Percentiles rank a stretch among this genome's conserved stretches.
Evolutionary conservation across 2,797 vertebrate species (phyloP).

Genomic region (Danio tinwini): DNA sequence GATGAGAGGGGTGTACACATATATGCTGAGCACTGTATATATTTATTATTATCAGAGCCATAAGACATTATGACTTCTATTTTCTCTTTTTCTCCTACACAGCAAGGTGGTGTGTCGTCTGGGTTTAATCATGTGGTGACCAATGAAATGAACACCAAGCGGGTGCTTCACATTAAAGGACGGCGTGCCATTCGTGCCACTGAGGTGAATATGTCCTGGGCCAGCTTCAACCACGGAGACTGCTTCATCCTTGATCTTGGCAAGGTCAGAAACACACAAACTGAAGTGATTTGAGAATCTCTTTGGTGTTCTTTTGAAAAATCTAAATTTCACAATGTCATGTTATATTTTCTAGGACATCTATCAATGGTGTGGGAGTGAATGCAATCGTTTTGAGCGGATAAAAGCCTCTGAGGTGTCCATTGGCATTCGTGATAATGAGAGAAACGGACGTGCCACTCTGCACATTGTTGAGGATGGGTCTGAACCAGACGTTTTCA

Average conservation of each 20-base stretch:
- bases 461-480: slow-evolving; percentile 70
- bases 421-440: slow-evolving; percentile 75
- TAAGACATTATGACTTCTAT: not conserved
- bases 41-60: not conserved
- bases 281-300: not conserved
- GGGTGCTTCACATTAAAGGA: slow-evolving; percentile 75
- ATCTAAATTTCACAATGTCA: not conserved
- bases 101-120: slow-evolving; percentile 77
- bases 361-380: slow-evolving; percentile 76
- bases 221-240: slow-evolving; percentile 77
- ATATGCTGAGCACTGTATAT: no score
- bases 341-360: slow-evolving; percentile 65
- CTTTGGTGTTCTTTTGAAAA: not conserved
- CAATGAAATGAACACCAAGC: slow-evolving; percentile 59
- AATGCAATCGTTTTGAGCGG: slow-evolving; percentile 72
- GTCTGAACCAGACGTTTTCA: slow-evolving; percentile 68
- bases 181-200: slow-evolving; percentile 66
- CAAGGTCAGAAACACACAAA: slow-evolving; percentile 63
- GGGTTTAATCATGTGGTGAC: slow-evolving; percentile 72
- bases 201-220: slow-evolving; percentile 70
- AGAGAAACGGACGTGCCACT: slow-evolving; percentile 67
- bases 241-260: slow-evolving; percentile 80
- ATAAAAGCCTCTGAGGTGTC: slow-evolving; percentile 74
- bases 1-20: no score
- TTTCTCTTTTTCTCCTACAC: slow-evolving; percentile 22